Evolutionary conservation across 2,888 invertebrate species (phyloP), one percentile per base, ranked within the genome.

Genomic region (Nemapogon koenigi): DNA sequence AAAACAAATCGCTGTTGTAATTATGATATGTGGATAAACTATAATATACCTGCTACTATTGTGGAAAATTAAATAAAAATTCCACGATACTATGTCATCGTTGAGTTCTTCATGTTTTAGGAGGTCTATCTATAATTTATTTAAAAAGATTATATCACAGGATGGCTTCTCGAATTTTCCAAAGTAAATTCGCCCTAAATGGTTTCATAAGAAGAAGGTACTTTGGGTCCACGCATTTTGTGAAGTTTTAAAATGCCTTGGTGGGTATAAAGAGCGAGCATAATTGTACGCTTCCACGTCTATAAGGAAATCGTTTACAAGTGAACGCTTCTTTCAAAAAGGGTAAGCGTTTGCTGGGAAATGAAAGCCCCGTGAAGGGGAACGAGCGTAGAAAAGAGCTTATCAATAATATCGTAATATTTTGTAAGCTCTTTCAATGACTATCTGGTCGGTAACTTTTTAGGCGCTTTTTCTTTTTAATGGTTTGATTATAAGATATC

Each of bases 261-360:
- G 18, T 19, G 33, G 19, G 33, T 19, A 33, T 33, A 33, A 33
- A 33, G 19, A 33, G 33, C 33, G 33, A 19, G 13, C 33, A 33
- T 33, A 33, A 33, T 33, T 33, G 33, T 19, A 28, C 17, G 37
- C 16, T 27, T 37, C 27, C 28, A 35, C 28, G 28, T 37, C 37
- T 37, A 37, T 28, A 37, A 37, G 37, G 37, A 37, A 37, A 37
- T 37, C 37, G 28, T 37, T 37, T 37, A 37, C 37, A 37, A 37
- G 27, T 37, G 37, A 37, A 37, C 37, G 37, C 37, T 28, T 26
- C 36, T 32, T 22, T 37, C 37, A 37, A 37, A 37, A 37, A 17
- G 37, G 37, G 37, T 28, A 27, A 37, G 15, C 37, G 28, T 28
- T 28, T 37, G 33, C 19, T 33, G 11, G 19, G 19, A 33, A 33